Evolutionary conservation across 2,113 vertebrate genomes (phyloP).

Genomic region (Salvelinus fontinalis): DNA sequence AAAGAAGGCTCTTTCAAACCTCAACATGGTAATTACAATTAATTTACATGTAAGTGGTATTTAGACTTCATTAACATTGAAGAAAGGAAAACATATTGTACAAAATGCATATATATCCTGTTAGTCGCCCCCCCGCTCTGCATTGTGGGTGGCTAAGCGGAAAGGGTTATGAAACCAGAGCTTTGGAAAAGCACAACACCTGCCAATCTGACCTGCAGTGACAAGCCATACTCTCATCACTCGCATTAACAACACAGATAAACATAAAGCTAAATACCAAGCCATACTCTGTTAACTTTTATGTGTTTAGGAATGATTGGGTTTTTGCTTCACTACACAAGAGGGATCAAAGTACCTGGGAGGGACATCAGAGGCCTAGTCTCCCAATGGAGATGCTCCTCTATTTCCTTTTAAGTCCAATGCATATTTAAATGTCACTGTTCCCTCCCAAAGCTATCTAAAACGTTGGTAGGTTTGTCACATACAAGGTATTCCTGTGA

Average conservation of each 20-base stretch:
- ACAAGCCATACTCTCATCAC: constrained; percentile 58
- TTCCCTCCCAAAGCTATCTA: constrained; percentile 41
- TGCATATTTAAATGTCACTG: constrained; percentile 63
- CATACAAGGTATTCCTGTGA: constrained; percentile 54
- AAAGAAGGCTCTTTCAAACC: constrained; percentile 47
- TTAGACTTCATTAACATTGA: constrained; percentile 49
- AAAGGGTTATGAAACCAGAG: constrained; percentile 12
- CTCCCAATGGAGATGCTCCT: constrained; percentile 52
- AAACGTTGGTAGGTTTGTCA: constrained; percentile 55
- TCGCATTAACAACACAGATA: constrained; percentile 72
- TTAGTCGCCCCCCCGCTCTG: no score
- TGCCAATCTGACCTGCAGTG: constrained; percentile 67
- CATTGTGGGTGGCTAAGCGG: no score
- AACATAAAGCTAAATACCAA: constrained; percentile 79
- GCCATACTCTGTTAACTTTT: constrained; percentile 76
- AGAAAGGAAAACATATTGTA: constrained; percentile 1
- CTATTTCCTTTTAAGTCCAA: constrained; percentile 55
- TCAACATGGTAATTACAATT: constrained; percentile 51
- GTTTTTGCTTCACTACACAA: constrained; percentile 69
- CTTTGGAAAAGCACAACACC: constrained; percentile 62
- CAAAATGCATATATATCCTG: constrained; percentile 23
- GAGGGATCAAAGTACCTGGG: constrained; percentile 63
- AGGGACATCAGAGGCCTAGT: constrained; percentile 51
- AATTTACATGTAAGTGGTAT: constrained; percentile 45
- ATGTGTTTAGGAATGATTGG: constrained; percentile 75